phyloP scores from a whole-genome alignment of 2,888 invertebrate species.

The Melipona beecheii region DNA sequence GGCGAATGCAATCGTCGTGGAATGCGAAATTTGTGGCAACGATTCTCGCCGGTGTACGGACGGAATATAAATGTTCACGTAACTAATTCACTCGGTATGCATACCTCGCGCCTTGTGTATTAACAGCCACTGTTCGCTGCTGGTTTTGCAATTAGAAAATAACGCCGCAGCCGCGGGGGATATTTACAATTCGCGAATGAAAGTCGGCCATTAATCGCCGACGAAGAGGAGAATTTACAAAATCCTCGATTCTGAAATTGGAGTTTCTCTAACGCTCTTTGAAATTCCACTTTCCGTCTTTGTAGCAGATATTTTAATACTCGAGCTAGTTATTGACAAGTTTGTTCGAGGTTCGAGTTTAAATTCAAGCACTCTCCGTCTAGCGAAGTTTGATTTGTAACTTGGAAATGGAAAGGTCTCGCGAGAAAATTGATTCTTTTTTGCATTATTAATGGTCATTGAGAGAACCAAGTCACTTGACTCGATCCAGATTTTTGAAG shows the following conservation, averaged over 20 bases:
- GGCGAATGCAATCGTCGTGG: constrained; percentile 7
- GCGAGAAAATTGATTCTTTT: too few relatives aligned
- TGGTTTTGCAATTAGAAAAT: constrained; percentile 42
- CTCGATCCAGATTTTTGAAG: too few relatives aligned
- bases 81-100: constrained; percentile 35
- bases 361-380: too few relatives aligned
- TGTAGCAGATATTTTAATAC: too few relatives aligned
- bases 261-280: background rate
- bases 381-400: too few relatives aligned
- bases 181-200: constrained; percentile 8
- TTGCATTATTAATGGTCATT: too few relatives aligned
- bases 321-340: too few relatives aligned
- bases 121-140: constrained; percentile 19
- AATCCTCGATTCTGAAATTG: background rate
- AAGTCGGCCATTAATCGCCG: background rate
- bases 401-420: too few relatives aligned
- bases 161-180: background rate
- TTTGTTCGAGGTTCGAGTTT: too few relatives aligned
- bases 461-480: too few relatives aligned
- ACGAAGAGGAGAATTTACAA: background rate
- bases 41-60: background rate
- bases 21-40: constrained; percentile 28
- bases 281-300: too few relatives aligned
- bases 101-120: constrained; percentile 1
- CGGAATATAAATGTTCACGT: constrained; percentile 41